A percentile compares a stretch with the other conserved stretches of the same genome.
Evolutionary conservation across 2,797 vertebrate species (phyloP).

Genomic region (Megalops cyprinoides): DNA sequence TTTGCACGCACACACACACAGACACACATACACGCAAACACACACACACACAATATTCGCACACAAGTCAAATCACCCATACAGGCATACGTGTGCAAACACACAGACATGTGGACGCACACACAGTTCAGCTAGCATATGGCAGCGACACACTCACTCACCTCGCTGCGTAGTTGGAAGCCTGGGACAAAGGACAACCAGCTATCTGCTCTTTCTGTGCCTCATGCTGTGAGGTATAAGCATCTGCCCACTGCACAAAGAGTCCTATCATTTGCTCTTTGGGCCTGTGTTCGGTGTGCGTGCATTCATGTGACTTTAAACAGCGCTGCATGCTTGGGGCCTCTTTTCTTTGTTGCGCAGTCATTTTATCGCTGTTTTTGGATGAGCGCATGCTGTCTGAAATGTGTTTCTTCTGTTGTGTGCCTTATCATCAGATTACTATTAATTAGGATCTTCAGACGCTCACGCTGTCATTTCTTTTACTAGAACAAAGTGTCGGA

Average conservation of each 20-base stretch:
- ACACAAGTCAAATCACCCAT: background rate
- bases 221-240: no score
- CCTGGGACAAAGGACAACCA: background rate
- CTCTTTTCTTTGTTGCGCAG: slow-evolving; percentile 37
- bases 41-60: background rate
- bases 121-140: background rate
- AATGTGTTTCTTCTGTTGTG: slow-evolving; percentile 44
- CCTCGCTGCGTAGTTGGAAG: background rate
- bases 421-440: slow-evolving; percentile 23
- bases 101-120: background rate
- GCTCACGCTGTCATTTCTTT: slow-evolving; percentile 42
- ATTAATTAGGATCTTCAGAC: slow-evolving; percentile 48
- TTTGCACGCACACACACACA: background rate
- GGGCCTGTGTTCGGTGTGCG: background rate
- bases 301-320: slow-evolving; percentile 6
- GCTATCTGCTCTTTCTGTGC: background rate
- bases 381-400: slow-evolving; percentile 57
- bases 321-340: background rate
- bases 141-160: background rate
- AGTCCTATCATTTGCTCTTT: background rate
- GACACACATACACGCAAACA: background rate
- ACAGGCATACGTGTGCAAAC: background rate
- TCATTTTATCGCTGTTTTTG: slow-evolving; percentile 43
- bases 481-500: slow-evolving; percentile 54
- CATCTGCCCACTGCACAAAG: background rate